Conservation (phyloP, 2,888 invertebrate genomes). For the Epistrophella euchroma region DNA sequence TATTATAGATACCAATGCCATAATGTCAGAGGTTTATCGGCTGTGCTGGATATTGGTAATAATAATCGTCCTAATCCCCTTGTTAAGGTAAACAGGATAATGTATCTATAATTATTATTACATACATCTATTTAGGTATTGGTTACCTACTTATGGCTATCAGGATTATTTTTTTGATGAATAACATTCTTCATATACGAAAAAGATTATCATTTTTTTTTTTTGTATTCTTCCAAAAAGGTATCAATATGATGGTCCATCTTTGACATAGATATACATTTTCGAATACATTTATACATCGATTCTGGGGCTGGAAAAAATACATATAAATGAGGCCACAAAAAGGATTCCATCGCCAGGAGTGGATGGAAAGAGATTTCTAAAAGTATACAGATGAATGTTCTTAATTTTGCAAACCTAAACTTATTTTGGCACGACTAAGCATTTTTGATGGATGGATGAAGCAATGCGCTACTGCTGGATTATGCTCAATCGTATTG, state of each 20-base stretch:
- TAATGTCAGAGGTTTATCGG: conserved; percentile 26
- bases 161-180: neutral
- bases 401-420: conserved; percentile 13
- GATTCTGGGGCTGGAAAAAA: neutral
- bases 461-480: conserved; percentile 36
- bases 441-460: conserved; percentile 59
- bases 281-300: no score
- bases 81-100: conserved; percentile 58
- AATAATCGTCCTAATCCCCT: conserved; percentile 70
- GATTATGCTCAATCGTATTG: conserved; percentile 21
- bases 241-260: neutral
- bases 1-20: no score
- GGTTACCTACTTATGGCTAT: neutral
- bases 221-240: neutral
- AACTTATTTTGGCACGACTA: conserved; percentile 41
- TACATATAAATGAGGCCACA: conserved; percentile 8
- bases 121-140: conserved; percentile 12
- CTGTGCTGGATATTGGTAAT: conserved; percentile 7
- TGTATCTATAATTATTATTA: conserved; percentile 65
- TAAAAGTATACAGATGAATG: neutral
- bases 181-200: neutral
- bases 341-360: neutral
- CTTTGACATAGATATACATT: neutral
- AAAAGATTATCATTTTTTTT: neutral
- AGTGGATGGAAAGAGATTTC: neutral